phyloP scores from a whole-genome alignment of 2,888 invertebrate species.

The Drosophila mimetica region DNA sequence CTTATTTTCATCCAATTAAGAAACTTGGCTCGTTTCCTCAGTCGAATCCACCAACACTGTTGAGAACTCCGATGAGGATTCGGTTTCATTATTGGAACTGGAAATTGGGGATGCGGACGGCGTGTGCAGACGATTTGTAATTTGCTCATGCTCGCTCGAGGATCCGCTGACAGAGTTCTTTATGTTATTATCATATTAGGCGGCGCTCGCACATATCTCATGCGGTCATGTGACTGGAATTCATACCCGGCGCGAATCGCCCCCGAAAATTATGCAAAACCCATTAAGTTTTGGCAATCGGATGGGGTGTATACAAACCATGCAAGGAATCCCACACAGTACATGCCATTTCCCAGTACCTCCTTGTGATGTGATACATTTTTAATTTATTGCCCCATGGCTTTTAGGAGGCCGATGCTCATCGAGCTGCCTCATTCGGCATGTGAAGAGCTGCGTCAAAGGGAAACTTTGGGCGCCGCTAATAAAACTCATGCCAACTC shows the following conservation, averaged over 20 bases:
- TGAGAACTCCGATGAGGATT: neutral
- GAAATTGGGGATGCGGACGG: slow-evolving; percentile 1
- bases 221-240: slow-evolving; percentile 69
- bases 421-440: slow-evolving; percentile 34
- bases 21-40: slow-evolving; percentile 2
- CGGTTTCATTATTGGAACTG: slow-evolving; percentile 4
- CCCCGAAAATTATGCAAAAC: slow-evolving; percentile 53
- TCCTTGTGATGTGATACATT: slow-evolving; percentile 48
- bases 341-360: too few species aligned
- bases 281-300: slow-evolving; percentile 37
- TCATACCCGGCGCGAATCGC: slow-evolving; percentile 37
- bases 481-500: slow-evolving; percentile 77
- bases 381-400: slow-evolving; percentile 61
- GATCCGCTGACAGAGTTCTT: slow-evolving; percentile 37
- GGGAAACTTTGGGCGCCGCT: slow-evolving; percentile 59
- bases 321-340: too few species aligned
- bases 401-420: slow-evolving; percentile 48
- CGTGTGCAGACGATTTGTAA: slow-evolving; percentile 64
- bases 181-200: slow-evolving; percentile 57
- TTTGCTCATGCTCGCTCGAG: slow-evolving; percentile 53
- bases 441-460: slow-evolving; percentile 30
- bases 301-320: too few species aligned
- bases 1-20: neutral
- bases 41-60: slow-evolving; percentile 9
- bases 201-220: slow-evolving; percentile 47